Evolutionary conservation across 2,797 vertebrate species (phyloP), one percentile per base, ranked within the genome.

Genomic region (Premnoplex brunnescens): DNA sequence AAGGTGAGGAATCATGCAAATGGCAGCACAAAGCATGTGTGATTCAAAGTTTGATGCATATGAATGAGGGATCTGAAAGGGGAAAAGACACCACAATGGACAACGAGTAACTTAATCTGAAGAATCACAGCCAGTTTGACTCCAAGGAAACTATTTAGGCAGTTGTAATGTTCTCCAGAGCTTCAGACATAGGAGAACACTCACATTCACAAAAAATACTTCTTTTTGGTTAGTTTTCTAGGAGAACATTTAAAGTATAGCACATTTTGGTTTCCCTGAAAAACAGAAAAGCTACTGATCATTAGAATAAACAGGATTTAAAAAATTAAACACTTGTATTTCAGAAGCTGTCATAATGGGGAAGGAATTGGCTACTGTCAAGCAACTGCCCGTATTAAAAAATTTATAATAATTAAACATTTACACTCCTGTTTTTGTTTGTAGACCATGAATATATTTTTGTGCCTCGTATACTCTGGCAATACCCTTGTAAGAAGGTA

Each of bases 391-490:
- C 49, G 16, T 46, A 72, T 71, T 62, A 77, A 81, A 94, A 76
- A 7, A 36, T 24, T 36, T 66, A 27, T 24, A 11, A 14, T 82
- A 64, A 56, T 88, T 36, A 73, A 95, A 91, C 44, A 54, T 92
- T 73, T 74, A 22, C 64, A 80, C 36, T 90, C 27, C 39, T 72
- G 27, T 52, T 78, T 93, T 95, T 85, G 44, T 80, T 92, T 62
- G 30, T 54, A 68, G 43, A 27, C 22, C 62, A 88, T 14, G 83
- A 83, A 48, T 21, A 24, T 77, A 34, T 72, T 93, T 90, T 91
- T 93, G 20, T 78, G 52, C 43, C 58, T 44, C 22, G 17, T 87
- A 26, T 22, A 21, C 26, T 62, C 30, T 74, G 21, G 54, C 54
- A 89, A 23, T 71, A 28, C 46, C 39, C 46, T 74, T 30, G 39